Conservation (phyloP, 2,797 vertebrate genomes). For the Echiichthys vipera region DNA sequence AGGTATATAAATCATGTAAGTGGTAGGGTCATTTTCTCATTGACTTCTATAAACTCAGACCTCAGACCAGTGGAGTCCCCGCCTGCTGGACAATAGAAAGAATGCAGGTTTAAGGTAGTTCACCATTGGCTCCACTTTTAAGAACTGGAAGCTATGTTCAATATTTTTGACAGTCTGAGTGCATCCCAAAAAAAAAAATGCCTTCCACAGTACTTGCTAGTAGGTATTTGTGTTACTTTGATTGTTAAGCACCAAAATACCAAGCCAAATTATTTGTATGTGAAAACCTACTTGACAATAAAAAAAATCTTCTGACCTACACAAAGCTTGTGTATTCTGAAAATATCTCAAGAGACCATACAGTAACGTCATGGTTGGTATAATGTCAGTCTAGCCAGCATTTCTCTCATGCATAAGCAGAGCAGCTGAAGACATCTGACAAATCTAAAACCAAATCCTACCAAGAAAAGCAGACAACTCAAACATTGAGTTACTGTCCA, state of each 20-base stretch:
- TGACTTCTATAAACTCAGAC: too few relatives aligned
- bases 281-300: background rate
- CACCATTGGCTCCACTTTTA: too few relatives aligned
- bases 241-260: background rate
- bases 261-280: background rate
- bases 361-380: background rate
- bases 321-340: background rate
- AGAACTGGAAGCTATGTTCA: too few relatives aligned
- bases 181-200: too few relatives aligned
- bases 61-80: too few relatives aligned
- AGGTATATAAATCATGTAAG: too few relatives aligned
- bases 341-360: background rate
- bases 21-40: too few relatives aligned
- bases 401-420: background rate
- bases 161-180: too few relatives aligned
- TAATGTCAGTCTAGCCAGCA: background rate
- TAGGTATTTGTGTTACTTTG: too few relatives aligned
- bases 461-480: background rate
- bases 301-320: background rate
- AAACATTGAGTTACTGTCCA: slow-evolving; percentile 13
- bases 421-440: background rate
- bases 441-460: slow-evolving; percentile 15
- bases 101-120: too few relatives aligned
- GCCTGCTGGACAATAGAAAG: too few relatives aligned
- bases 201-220: too few relatives aligned